Conservation (phyloP, 1,140 invertebrate genomes). For the Drusus annulatus region DNA sequence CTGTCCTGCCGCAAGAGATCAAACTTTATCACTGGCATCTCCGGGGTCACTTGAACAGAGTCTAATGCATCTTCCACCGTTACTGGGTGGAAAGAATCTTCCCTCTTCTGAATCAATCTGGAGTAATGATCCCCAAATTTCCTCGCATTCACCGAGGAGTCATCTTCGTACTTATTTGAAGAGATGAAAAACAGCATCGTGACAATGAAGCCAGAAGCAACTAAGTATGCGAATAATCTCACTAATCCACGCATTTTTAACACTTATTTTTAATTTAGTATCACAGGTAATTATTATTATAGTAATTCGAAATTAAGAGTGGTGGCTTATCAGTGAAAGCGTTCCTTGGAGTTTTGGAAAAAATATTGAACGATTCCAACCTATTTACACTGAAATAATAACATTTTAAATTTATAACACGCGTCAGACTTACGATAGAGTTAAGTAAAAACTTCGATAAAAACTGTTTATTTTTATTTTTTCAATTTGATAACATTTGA, state of each 20-base stretch:
- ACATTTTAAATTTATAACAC: too few species aligned
- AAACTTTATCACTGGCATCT: constrained; percentile 4
- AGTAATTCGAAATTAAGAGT: too few species aligned
- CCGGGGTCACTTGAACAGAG: not conserved
- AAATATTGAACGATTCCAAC: too few species aligned
- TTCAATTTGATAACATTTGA: too few species aligned
- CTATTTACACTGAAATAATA: too few species aligned
- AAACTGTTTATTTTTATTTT: too few species aligned
- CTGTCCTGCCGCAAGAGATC: constrained; percentile 25
- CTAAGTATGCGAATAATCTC: constrained; percentile 15
- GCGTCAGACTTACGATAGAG: too few species aligned
- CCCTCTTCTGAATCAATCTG: constrained; percentile 16
- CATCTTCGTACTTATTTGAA: constrained; percentile 5
- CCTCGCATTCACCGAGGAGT: not conserved
- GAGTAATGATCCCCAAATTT: constrained; percentile 8
- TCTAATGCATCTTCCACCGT: not conserved
- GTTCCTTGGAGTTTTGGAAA: too few species aligned
- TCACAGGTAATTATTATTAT: not conserved
- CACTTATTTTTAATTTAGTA: constrained; percentile 23
- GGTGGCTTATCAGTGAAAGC: too few species aligned
- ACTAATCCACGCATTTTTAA: constrained; percentile 29
- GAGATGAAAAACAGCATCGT: constrained; percentile 32
- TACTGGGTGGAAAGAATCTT: not conserved
- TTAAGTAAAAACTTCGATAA: too few species aligned
- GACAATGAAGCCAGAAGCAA: not conserved